Evolutionary conservation across 2,888 invertebrate species (phyloP).

Genomic region (Caenorhabditis macrosperma): DNA sequence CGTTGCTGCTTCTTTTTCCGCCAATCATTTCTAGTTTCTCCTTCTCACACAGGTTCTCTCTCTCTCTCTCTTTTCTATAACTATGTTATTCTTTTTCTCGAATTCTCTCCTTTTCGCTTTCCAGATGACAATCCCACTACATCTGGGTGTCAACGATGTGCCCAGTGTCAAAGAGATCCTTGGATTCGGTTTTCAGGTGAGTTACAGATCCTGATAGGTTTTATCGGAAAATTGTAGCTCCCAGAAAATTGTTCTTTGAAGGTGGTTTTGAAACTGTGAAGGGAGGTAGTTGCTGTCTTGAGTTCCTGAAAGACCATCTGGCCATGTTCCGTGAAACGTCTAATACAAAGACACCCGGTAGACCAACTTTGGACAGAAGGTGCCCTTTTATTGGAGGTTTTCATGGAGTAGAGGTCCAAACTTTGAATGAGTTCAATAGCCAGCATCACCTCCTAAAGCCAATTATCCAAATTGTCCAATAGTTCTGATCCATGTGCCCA

Average conservation of each 20-base stretch:
- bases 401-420: no score
- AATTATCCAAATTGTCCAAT: no score
- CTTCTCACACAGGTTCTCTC: not conserved
- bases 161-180: conserved; percentile 42
- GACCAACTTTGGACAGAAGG: no score
- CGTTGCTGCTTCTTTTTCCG: not conserved
- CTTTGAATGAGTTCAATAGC: no score
- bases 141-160: conserved; percentile 56
- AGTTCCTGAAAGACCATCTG: no score
- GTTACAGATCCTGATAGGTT: not conserved
- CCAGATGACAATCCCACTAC: conserved; percentile 46
- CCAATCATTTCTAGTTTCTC: conserved; percentile 38
- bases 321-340: no score
- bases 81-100: conserved; percentile 1
- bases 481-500: no score
- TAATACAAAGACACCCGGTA: no score
- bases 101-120: conserved; percentile 7
- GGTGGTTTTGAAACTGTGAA: not conserved
- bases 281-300: no score
- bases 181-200: conserved; percentile 55
- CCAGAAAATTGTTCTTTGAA: not conserved
- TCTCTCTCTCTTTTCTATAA: not conserved
- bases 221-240: no score
- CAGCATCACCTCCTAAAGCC: no score
- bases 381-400: no score